Evolutionary conservation across 2,797 vertebrate species (phyloP).

Genomic region (Somateria mollissima): DNA sequence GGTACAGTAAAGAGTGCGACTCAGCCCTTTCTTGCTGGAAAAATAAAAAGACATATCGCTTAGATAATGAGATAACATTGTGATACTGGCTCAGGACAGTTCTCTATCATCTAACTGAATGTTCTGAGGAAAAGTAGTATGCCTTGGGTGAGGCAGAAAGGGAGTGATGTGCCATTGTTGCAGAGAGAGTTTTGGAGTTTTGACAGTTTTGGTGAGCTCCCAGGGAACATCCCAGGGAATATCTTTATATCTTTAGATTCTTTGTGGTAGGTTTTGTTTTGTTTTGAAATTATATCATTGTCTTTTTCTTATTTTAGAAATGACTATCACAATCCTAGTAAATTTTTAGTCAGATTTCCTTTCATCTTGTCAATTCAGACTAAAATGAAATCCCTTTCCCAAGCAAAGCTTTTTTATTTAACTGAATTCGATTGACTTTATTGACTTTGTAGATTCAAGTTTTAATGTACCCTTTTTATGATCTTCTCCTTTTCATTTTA

Average conservation of each 20-base stretch:
- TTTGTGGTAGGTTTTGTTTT: conserved; percentile 11
- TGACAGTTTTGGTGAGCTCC: background rate
- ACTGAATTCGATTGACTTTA: background rate
- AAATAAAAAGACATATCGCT: background rate
- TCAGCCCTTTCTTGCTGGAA: background rate
- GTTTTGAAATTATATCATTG: background rate
- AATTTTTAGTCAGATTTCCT: conserved; percentile 10
- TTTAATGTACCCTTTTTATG: background rate
- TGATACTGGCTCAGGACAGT: background rate
- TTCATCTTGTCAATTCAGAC: conserved; percentile 1
- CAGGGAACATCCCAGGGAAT: background rate
- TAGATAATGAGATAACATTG: background rate
- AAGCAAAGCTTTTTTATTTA: background rate
- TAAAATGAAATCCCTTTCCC: conserved; percentile 42
- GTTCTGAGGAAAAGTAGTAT: background rate
- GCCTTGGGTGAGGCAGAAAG: background rate
- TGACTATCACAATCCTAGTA: background rate
- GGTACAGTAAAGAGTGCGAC: background rate
- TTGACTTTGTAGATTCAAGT: background rate
- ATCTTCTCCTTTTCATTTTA: conserved; percentile 18
- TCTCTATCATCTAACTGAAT: background rate
- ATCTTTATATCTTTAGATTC: conserved; percentile 68
- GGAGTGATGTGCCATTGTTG: background rate
- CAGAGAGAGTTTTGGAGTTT: background rate
- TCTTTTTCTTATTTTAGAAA: background rate